Conservation (phyloP, 2,797 vertebrate genomes). For the Xenopus petersii region DNA sequence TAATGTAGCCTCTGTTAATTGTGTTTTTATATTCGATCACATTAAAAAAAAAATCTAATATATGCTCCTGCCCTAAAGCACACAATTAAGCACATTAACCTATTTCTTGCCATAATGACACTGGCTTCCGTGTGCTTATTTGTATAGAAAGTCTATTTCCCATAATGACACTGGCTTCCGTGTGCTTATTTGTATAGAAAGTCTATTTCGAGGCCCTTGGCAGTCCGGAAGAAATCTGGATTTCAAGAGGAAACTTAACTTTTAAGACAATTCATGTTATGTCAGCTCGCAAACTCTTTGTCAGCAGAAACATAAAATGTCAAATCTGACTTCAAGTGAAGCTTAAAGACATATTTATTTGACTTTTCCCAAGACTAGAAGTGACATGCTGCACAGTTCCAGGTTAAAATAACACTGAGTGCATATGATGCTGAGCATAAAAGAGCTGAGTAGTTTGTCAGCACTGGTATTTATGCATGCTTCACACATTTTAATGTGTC, state of each 20-base stretch:
- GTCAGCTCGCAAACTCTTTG: constrained; percentile 45
- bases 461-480: constrained; percentile 52
- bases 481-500: constrained; percentile 54
- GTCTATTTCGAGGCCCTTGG: constrained; percentile 7
- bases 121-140: constrained; percentile 24
- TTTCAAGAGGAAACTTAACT: constrained; percentile 44
- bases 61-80: constrained; percentile 9
- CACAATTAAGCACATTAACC: constrained; percentile 21
- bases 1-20: too few species aligned
- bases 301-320: constrained; percentile 53
- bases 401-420: constrained; percentile 35
- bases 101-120: background rate
- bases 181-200: constrained; percentile 6
- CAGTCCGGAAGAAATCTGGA: constrained; percentile 37
- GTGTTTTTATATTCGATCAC: background rate
- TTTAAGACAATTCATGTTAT: constrained; percentile 50
- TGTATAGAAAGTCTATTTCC: constrained; percentile 3
- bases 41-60: constrained; percentile 10
- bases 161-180: constrained; percentile 2
- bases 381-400: constrained; percentile 45
- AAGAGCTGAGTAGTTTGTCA: constrained; percentile 45
- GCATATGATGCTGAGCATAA: constrained; percentile 43
- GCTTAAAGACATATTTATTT: constrained; percentile 46
- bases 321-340: constrained; percentile 48
- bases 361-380: constrained; percentile 41